Percentiles rank a stretch among this genome's conserved stretches.
Evolutionary conservation across 2,113 vertebrate genomes (phyloP).

Genomic region (Kobus ellipsiprymnus): DNA sequence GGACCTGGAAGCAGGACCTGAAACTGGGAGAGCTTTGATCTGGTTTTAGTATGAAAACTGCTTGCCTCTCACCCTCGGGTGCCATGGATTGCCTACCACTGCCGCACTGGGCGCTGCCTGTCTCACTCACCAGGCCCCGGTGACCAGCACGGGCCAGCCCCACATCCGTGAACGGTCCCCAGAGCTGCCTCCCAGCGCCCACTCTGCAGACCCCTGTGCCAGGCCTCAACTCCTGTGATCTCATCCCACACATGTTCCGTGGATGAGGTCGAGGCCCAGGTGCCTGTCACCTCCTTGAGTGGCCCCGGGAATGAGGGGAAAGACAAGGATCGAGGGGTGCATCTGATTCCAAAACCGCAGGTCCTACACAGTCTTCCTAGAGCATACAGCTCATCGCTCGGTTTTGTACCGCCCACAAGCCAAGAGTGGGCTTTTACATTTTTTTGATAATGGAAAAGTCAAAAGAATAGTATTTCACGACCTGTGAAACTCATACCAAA

Average conservation of each 20-base stretch:
- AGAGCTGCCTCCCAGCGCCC: not conserved
- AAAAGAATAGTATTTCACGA: not conserved
- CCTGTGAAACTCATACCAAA: not conserved
- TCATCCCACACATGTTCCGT: not conserved
- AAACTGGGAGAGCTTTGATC: not conserved
- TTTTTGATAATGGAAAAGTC: not conserved
- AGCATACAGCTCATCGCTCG: not conserved
- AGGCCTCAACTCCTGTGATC: not conserved
- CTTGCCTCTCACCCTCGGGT: not conserved
- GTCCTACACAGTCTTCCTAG: not conserved
- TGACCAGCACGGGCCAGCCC: not conserved
- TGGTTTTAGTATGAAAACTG: not conserved
- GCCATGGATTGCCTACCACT: not conserved
- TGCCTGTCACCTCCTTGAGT: not conserved
- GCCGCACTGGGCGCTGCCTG: rapidly evolving
- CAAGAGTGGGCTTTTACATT: not conserved
- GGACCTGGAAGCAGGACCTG: not conserved
- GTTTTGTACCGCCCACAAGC: not conserved
- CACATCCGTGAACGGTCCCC: rapidly evolving
- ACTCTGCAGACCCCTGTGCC: not conserved
- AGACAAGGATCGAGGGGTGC: not conserved
- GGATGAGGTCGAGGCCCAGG: not conserved
- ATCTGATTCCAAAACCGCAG: not conserved
- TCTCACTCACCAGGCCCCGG: not conserved
- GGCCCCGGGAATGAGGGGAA: not conserved